Evolutionary conservation across 37 sponge, comb jelly and placozoan species (phyloP).

Genomic region (Crambe crambe): DNA sequence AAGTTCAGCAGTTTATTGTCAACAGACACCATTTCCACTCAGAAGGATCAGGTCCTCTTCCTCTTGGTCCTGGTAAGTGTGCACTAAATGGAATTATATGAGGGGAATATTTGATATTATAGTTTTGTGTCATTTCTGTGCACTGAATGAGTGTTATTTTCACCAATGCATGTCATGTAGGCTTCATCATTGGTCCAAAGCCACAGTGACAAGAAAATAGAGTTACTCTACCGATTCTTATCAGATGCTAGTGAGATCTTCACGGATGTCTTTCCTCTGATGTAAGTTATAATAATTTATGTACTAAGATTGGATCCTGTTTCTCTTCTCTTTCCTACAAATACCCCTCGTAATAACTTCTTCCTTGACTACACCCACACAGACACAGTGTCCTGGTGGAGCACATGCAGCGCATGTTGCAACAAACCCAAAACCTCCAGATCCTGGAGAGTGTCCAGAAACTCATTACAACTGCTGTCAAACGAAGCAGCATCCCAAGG

Average conservation of each 20-base stretch:
- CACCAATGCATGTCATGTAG: too few species aligned
- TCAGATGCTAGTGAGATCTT: constrained; percentile 68
- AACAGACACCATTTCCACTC: constrained; percentile 1
- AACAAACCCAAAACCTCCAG: constrained; percentile 38
- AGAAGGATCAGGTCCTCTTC: constrained; percentile 56
- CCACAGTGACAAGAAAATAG: constrained; percentile 41
- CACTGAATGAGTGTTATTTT: too few species aligned
- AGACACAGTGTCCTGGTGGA: constrained; percentile 58
- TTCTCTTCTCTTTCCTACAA: background rate
- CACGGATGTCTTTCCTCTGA: constrained; percentile 68
- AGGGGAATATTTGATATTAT: background rate
- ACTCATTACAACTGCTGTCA: constrained; percentile 46
- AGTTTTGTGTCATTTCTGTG: background rate
- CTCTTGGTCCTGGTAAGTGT: constrained; percentile 48
- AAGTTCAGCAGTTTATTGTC: constrained; percentile 34
- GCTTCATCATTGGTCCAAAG: constrained; percentile 60
- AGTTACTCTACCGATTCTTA: constrained; percentile 68
- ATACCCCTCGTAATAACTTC: background rate
- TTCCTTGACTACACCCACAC: background rate
- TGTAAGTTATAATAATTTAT: too few species aligned
- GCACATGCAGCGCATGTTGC: constrained; percentile 56
- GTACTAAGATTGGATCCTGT: too few species aligned
- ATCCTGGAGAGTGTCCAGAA: constrained; percentile 55
- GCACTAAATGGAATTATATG: background rate
- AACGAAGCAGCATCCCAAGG: background rate